These are phyloP conservation scores for Erethizon dorsatum DNA, from an alignment of 2,797 vertebrate genomes.

Conservation along the genomic window DNA sequence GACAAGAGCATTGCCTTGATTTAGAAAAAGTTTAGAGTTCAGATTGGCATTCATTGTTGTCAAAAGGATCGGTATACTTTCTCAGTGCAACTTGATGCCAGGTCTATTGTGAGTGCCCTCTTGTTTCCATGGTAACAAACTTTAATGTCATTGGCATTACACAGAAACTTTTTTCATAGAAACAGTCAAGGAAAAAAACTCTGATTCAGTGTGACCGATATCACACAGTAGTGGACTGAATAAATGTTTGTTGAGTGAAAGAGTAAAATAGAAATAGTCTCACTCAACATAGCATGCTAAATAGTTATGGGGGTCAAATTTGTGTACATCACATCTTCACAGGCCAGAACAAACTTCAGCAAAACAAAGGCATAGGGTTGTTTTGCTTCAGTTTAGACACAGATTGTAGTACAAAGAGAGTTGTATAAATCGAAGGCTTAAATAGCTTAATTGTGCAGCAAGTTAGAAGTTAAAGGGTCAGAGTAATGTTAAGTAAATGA, in stretches of 20 bases:
- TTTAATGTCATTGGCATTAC: slow-evolving; percentile 58
- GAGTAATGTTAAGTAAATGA: slow-evolving; percentile 84
- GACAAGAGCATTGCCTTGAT: slow-evolving; percentile 49
- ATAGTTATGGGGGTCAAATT: slow-evolving; percentile 55
- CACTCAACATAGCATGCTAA: slow-evolving; percentile 4
- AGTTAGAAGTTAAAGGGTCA: slow-evolving; percentile 82
- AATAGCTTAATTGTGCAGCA: slow-evolving; percentile 82
- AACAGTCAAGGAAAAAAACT: background rate
- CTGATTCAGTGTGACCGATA: background rate
- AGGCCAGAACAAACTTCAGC: slow-evolving; percentile 52
- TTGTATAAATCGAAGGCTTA: slow-evolving; percentile 72
- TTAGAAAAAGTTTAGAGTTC: slow-evolving; percentile 59
- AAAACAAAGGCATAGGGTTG: slow-evolving; percentile 59
- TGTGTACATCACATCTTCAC: slow-evolving; percentile 57
- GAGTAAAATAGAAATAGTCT: slow-evolving; percentile 64
- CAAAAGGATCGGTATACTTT: slow-evolving; percentile 59
- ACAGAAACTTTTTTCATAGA: slow-evolving; percentile 66
- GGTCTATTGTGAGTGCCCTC: slow-evolving; percentile 64
- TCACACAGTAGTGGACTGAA: background rate
- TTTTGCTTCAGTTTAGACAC: slow-evolving; percentile 75
- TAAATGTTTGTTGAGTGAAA: slow-evolving; percentile 54
- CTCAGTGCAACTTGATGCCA: slow-evolving; percentile 47
- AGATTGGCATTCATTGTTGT: slow-evolving; percentile 9
- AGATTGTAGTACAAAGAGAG: slow-evolving; percentile 68
- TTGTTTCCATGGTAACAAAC: slow-evolving; percentile 76